Percentiles rank a stretch among this genome's conserved stretches.
Conservation (phyloP, 2,113 vertebrate species). For the Noturus placidus region DNA sequence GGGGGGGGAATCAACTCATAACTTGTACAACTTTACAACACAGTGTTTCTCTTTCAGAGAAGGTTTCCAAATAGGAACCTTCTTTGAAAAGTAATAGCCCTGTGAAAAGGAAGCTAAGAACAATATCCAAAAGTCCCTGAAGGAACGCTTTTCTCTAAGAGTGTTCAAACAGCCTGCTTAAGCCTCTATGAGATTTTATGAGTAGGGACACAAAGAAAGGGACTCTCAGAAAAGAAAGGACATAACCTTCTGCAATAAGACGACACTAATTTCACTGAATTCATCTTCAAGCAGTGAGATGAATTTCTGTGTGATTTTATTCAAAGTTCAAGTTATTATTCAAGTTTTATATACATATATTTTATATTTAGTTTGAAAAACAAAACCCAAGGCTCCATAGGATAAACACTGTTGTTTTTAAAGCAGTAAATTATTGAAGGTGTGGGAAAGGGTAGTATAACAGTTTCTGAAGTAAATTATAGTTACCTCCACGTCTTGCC, state of each 20-base stretch:
- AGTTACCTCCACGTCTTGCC: background rate
- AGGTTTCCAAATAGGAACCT: background rate
- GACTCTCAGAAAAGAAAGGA: background rate
- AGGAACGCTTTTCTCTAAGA: background rate
- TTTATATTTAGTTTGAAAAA: background rate
- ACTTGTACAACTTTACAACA: background rate
- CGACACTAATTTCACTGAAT: background rate
- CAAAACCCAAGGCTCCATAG: background rate
- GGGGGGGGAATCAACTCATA: too few relatives aligned
- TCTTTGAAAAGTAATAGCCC: background rate
- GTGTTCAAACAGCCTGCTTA: background rate
- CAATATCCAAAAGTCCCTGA: background rate
- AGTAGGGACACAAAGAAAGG: background rate
- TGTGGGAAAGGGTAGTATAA: constrained; percentile 10
- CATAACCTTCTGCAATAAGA: background rate
- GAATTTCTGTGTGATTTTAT: background rate
- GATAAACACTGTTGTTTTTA: background rate
- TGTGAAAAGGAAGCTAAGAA: background rate
- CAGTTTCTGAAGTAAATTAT: constrained; percentile 21
- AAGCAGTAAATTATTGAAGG: constrained; percentile 5
- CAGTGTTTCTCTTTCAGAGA: background rate
- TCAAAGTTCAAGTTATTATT: too few relatives aligned
- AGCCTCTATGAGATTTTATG: background rate
- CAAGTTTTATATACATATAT: background rate
- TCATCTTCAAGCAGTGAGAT: background rate